phyloP scores from a whole-genome alignment of 35 echinoderm and acorn worm genomes.

The Ptychodera flava region DNA sequence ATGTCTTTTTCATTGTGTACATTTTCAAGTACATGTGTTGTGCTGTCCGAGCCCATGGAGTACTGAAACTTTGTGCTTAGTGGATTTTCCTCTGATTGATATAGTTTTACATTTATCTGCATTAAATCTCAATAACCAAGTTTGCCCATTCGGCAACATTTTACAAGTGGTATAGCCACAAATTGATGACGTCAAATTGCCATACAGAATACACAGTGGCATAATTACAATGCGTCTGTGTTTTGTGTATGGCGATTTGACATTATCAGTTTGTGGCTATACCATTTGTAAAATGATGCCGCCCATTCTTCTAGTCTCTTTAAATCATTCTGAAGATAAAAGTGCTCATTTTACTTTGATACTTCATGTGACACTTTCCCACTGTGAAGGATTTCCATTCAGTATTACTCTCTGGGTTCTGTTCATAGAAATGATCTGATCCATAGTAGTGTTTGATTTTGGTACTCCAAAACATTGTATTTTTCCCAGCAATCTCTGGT shows the following conservation, averaged over 20 bases:
- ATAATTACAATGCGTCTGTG: too few relatives aligned
- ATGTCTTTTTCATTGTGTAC: not conserved
- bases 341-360: not conserved
- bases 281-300: too few relatives aligned
- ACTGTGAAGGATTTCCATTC: not conserved
- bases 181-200: too few relatives aligned
- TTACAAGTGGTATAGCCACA: too few relatives aligned
- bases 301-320: not conserved
- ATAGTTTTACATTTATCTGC: constrained; percentile 2
- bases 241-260: too few relatives aligned
- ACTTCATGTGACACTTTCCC: not conserved
- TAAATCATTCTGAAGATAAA: not conserved
- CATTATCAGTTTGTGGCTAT: too few relatives aligned
- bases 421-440: not conserved
- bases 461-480: constrained; percentile 6
- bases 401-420: not conserved
- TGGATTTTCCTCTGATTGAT: not conserved
- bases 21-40: not conserved
- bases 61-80: not conserved
- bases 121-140: not conserved
- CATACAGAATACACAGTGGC: too few relatives aligned
- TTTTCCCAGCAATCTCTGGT: constrained; percentile 26
- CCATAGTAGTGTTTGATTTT: not conserved
- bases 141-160: too few relatives aligned
- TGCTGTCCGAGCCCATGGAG: not conserved